Evolutionary conservation across 1,140 invertebrate species (phyloP).

Genomic region (Neocloeon triangulifer): DNA sequence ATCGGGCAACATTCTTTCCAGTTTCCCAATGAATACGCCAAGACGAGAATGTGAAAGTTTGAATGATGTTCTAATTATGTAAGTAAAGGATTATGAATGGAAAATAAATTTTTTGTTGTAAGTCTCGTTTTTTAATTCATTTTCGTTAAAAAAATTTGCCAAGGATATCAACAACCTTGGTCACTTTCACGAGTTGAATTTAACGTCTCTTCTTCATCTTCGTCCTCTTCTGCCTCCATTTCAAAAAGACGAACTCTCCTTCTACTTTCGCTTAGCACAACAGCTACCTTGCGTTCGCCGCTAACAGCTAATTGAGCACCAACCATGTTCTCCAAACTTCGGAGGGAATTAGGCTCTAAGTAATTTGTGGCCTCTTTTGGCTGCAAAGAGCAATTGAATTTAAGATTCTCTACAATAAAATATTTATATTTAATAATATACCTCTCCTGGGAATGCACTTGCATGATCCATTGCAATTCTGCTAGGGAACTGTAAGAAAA

Average conservation of each 20-base stretch:
- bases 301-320: conserved; percentile 58
- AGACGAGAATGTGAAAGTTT: conserved; percentile 47
- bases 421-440: background rate
- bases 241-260: conserved; percentile 69
- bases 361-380: conserved; percentile 4
- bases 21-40: conserved; percentile 76
- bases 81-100: too few relatives aligned
- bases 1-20: conserved; percentile 62
- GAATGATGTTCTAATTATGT: too few relatives aligned
- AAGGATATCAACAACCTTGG: too few relatives aligned
- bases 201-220: conserved; percentile 66
- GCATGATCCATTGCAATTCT: conserved; percentile 10
- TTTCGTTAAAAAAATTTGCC: too few relatives aligned
- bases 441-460: too few relatives aligned
- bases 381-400: background rate
- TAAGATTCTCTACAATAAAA: background rate
- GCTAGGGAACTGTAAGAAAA: conserved; percentile 40
- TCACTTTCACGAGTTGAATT: too few relatives aligned
- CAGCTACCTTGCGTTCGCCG: conserved; percentile 66
- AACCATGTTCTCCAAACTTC: conserved; percentile 45
- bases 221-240: conserved; percentile 80
- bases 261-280: conserved; percentile 53
- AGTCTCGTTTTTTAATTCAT: too few relatives aligned
- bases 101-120: too few relatives aligned
- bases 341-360: conserved; percentile 14